Evolutionary conservation across 2,888 invertebrate genomes (phyloP).

Genomic region (Lampropteryx suffumata): DNA sequence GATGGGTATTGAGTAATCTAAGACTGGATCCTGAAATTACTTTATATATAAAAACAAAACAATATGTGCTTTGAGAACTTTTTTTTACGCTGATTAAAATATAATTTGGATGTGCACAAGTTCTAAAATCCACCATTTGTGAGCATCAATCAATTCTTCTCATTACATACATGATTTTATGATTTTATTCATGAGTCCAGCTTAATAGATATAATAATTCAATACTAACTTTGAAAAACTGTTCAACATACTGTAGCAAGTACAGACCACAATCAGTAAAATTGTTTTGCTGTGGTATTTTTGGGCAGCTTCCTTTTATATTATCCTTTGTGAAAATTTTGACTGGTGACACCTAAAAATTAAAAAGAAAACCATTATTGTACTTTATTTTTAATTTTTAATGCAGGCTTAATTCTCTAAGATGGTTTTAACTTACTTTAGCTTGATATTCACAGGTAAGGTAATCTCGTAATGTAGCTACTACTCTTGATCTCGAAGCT

Average conservation of each 20-base stretch:
- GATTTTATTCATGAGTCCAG: too few species aligned
- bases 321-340: constrained; percentile 91
- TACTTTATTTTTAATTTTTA: too few species aligned
- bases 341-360: constrained; percentile 78
- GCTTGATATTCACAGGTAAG: constrained; percentile 92
- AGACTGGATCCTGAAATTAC: constrained; percentile 89
- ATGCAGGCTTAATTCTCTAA: too few species aligned
- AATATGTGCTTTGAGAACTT: too few species aligned
- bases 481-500: constrained; percentile 91
- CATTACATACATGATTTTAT: too few species aligned
- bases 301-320: constrained; percentile 93
- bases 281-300: constrained; percentile 98
- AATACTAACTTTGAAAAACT: constrained; percentile 90
- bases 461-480: constrained; percentile 95
- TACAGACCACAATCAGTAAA: constrained; percentile 98
- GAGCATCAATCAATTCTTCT: too few species aligned
- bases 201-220: too few species aligned
- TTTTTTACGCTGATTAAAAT: too few species aligned
- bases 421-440: constrained; percentile 74
- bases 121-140: too few species aligned
- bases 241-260: constrained; percentile 97
- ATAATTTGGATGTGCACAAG: too few species aligned
- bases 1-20: constrained; percentile 90
- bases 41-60: too few species aligned
- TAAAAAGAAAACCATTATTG: too few species aligned